These are phyloP conservation scores for Lacanobia oleracea DNA, from an alignment of 2,888 invertebrate species.

Conservation along the genomic window DNA sequence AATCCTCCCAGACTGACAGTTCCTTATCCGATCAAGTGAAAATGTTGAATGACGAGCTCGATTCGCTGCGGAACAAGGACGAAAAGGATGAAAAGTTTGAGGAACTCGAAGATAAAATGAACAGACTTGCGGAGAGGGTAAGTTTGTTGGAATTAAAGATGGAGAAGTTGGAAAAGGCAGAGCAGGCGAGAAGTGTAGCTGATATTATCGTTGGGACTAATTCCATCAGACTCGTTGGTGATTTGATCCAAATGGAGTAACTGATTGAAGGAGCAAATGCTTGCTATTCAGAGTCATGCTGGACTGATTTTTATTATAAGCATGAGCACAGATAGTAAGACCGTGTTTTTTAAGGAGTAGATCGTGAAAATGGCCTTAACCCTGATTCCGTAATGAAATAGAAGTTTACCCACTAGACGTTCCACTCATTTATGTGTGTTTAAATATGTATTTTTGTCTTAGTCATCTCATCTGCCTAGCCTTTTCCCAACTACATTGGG, in stretches of 20 bases:
- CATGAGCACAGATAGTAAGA: neutral
- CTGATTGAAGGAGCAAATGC: neutral
- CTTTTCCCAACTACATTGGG: no score
- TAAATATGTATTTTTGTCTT: constrained; percentile 3
- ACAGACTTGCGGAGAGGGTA: constrained; percentile 67
- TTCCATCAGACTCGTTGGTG: constrained; percentile 22
- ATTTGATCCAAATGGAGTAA: constrained; percentile 40
- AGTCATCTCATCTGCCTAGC: neutral
- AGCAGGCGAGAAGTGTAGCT: constrained; percentile 6
- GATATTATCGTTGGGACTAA: constrained; percentile 25
- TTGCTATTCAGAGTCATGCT: neutral
- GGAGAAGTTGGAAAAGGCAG: constrained; percentile 61
- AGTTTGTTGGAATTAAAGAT: constrained; percentile 69
- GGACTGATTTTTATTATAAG: constrained; percentile 15
- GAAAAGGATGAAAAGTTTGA: constrained; percentile 57
- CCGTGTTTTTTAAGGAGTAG: no score
- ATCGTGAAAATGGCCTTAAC: neutral
- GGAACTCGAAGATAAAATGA: constrained; percentile 61
- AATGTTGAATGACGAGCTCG: constrained; percentile 69
- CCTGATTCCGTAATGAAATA: constrained; percentile 7
- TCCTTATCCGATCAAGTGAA: constrained; percentile 62
- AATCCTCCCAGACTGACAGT: constrained; percentile 29
- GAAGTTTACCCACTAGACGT: neutral
- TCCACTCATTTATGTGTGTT: constrained; percentile 5
- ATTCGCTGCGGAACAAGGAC: constrained; percentile 52